Evolutionary conservation across 2,888 invertebrate genomes (phyloP).

Genomic region (Lithophane socia): DNA sequence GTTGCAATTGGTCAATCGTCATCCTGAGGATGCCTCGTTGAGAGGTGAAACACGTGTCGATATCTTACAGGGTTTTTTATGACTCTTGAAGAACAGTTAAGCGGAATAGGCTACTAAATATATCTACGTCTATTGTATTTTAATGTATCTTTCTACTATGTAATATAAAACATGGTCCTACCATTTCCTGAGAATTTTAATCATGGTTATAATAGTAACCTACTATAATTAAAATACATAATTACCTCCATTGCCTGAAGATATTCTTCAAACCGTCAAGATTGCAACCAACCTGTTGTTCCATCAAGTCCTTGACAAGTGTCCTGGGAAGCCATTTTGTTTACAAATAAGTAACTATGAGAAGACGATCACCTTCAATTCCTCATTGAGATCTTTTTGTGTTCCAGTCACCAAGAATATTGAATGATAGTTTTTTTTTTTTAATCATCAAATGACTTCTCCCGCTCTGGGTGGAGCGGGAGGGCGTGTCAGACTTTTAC

Average conservation of each 20-base stretch:
- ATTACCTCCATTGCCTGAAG: slow-evolving; percentile 8
- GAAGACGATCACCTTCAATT: background rate
- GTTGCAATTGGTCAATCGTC: too few relatives aligned
- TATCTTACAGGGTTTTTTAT: too few relatives aligned
- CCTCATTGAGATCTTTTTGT: background rate
- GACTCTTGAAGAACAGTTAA: too few relatives aligned
- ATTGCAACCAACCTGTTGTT: slow-evolving; percentile 49
- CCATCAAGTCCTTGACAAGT: background rate
- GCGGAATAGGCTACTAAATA: too few relatives aligned
- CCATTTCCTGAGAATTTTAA: background rate
- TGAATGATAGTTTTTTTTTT: too few relatives aligned
- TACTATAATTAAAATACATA: background rate
- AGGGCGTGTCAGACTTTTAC: too few relatives aligned
- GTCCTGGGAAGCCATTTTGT: background rate
- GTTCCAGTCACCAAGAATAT: background rate
- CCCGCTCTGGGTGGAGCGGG: too few relatives aligned
- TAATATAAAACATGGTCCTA: background rate
- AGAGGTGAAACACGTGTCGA: too few relatives aligned
- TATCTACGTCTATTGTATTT: too few relatives aligned
- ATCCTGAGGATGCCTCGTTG: too few relatives aligned
- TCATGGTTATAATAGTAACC: background rate
- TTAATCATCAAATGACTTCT: too few relatives aligned
- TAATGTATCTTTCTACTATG: background rate
- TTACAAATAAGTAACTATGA: background rate
- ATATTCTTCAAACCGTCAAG: background rate